These are phyloP conservation scores for Steinernema carpocapsae DNA, from an alignment of 2,888 invertebrate species.

Conservation along the genomic window DNA sequence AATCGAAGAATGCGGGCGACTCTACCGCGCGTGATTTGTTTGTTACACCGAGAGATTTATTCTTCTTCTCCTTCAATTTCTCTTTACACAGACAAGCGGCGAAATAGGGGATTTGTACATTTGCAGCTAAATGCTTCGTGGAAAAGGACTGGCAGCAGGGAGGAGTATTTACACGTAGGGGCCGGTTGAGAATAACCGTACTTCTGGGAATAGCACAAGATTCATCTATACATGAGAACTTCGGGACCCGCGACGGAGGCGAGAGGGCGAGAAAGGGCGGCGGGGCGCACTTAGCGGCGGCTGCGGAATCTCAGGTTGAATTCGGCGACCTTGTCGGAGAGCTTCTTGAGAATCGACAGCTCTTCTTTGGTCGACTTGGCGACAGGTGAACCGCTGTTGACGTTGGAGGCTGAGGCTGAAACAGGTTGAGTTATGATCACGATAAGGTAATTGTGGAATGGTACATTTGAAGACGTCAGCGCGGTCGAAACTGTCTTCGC, in stretches of 20 bases:
- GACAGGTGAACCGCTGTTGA: slow-evolving; percentile 47
- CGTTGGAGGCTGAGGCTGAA: neutral
- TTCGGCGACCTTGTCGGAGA: slow-evolving; percentile 61
- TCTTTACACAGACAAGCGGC: neutral
- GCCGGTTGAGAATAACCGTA: slow-evolving; percentile 27
- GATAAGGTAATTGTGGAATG: neutral
- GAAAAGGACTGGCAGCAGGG: no score
- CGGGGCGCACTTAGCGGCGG: neutral
- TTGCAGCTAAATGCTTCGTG: slow-evolving; percentile 15
- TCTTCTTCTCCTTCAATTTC: slow-evolving; percentile 24
- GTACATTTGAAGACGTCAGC: neutral
- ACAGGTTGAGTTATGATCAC: slow-evolving; percentile 3
- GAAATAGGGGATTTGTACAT: slow-evolving; percentile 12
- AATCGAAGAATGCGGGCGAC: slow-evolving; percentile 23
- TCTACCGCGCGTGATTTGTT: slow-evolving; percentile 12
- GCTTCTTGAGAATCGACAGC: slow-evolving; percentile 57
- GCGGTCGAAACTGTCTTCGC: slow-evolving; percentile 25
- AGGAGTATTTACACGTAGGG: slow-evolving; percentile 4
- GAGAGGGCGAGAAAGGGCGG: no score
- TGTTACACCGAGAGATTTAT: slow-evolving; percentile 12
- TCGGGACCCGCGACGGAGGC: slow-evolving; percentile 5
- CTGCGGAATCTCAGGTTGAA: slow-evolving; percentile 53
- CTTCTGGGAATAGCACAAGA: neutral
- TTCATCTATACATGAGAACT: slow-evolving; percentile 19
- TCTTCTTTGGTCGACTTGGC: slow-evolving; percentile 44